phyloP scores from a whole-genome alignment of 2,888 invertebrate species.

The Lacanobia oleracea region DNA sequence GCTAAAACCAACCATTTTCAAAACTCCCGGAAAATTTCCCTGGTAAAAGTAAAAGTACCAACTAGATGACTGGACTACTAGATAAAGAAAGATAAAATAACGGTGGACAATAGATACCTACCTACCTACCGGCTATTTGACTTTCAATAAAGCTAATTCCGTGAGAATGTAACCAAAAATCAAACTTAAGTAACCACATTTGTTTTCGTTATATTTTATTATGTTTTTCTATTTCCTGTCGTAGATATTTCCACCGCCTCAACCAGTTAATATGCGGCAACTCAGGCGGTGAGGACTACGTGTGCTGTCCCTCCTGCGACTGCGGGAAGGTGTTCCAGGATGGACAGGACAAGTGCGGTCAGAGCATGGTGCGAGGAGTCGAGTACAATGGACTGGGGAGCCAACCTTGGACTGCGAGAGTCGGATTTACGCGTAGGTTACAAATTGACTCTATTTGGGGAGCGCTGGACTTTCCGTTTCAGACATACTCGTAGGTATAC shows the following conservation, averaged over 20 bases:
- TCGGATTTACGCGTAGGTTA: constrained; percentile 94
- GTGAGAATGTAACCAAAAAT: too few relatives aligned
- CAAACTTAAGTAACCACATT: too few relatives aligned
- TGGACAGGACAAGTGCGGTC: constrained; percentile 90
- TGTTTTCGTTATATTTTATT: too few relatives aligned
- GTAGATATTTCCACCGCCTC: constrained; percentile 88
- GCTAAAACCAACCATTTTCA: too few relatives aligned
- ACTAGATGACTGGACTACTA: too few relatives aligned
- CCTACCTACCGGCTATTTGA: too few relatives aligned
- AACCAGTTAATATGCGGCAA: constrained; percentile 91
- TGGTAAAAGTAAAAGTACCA: too few relatives aligned
- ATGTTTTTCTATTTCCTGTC: not conserved
- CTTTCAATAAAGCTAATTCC: too few relatives aligned
- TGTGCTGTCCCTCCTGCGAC: constrained; percentile 91
- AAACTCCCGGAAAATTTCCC: too few relatives aligned
- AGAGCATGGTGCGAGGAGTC: constrained; percentile 92
- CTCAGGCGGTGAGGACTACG: constrained; percentile 89
- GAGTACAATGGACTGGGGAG: constrained; percentile 93
- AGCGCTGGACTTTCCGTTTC: not conserved
- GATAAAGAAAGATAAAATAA: too few relatives aligned
- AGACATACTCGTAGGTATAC: too few relatives aligned
- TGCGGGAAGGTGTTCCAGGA: constrained; percentile 82
- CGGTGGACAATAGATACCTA: too few relatives aligned
- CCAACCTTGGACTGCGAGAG: constrained; percentile 94
- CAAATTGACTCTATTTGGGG: not conserved